These are phyloP conservation scores for human (Homo sapiens) DNA, from an alignment of 2,113 vertebrate genomes.

Conservation along the genomic window DNA sequence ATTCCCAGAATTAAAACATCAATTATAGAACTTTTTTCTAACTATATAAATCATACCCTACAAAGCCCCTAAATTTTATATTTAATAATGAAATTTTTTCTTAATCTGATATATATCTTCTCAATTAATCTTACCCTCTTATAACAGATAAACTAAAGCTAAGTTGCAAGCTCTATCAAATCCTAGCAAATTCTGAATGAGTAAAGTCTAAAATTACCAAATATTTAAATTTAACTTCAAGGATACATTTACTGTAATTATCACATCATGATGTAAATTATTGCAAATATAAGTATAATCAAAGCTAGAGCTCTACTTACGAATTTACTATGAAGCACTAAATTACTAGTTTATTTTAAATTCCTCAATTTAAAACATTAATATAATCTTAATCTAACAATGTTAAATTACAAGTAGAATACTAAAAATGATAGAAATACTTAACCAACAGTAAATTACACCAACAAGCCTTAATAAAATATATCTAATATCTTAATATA, in stretches of 20 bases:
- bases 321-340: constrained; percentile 6
- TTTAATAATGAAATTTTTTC: neutral
- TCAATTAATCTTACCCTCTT: neutral
- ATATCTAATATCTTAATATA: neutral
- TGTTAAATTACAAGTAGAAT: neutral
- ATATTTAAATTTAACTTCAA: constrained; percentile 15
- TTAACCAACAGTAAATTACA: neutral
- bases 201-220: neutral
- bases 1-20: neutral
- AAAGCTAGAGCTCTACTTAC: constrained; percentile 23
- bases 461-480: neutral
- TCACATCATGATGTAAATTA: neutral
- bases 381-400: constrained; percentile 8
- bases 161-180: neutral
- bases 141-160: neutral
- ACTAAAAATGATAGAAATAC: neutral
- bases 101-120: neutral
- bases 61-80: neutral
- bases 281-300: neutral
- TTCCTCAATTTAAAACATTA: neutral
- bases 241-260: neutral
- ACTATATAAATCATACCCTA: neutral
- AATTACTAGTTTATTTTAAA: constrained; percentile 43
- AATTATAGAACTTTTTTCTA: neutral
- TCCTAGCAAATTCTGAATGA: neutral